Base-by-base conservation (phyloP, 2,113 vertebrate genomes). In the Perognathus longimembris region DNA sequence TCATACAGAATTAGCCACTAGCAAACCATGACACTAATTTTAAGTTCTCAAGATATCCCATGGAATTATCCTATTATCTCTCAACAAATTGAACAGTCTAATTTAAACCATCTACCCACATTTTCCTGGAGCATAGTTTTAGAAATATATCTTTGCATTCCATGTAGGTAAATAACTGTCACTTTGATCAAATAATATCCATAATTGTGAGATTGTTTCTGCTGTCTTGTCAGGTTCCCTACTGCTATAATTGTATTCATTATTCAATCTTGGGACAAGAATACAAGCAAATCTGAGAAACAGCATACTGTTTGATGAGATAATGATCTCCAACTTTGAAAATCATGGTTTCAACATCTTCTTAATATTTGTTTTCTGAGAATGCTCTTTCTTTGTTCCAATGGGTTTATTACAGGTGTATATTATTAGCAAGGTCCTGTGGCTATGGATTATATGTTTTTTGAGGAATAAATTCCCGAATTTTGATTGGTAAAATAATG, bases 321-420 rank as follows among this genome's bases (percentile, higher is more conserved):
- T 91, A 95, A 96, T 95, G 67, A 76, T 90, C 79, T 85, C 17
- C 57, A 88, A 82, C 85, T 86, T 93, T 93, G 90, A 80, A 94
- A 94, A 86, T 73, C 54, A 92, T 40, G 28, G 38, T 71, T 81
- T 93, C 71, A 63, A 61, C n/a, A 69, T 93, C 10, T 69, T 20
- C 18, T 77, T 88, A 93, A 94, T 42, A 8, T 69, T 94, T 96
- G 59, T 94, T 96, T 94, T 85, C 75, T 86, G 45, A 69, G 85
- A 92, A 61, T 86, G 20, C 5, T 6, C 70, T 28, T 36, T 38
- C 6, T 73, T 85, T 92, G 42, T 42, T 12, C 28, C 3, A 1
- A 11, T 88, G 50, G 45, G 6, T 87, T 0, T 18, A 54, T 30
- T 45, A 54, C 50, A 54, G 42, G 21, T 28, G 7, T 17, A 17